Base-by-base conservation (phyloP, 2,888 invertebrate genomes). In the Tolmerus cingulatus region DNA sequence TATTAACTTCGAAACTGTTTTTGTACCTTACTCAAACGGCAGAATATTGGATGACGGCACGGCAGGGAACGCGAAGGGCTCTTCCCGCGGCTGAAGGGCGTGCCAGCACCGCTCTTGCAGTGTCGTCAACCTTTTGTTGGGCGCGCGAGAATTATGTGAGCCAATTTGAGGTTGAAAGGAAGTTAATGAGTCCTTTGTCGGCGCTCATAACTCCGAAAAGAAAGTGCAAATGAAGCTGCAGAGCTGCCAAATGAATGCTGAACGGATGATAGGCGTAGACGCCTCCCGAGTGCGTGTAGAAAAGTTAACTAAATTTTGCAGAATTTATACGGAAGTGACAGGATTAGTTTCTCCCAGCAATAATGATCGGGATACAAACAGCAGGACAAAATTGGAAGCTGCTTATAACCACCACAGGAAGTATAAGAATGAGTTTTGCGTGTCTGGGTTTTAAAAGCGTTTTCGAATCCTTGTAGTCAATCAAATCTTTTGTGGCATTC, bases 211-310 rank as follows among this genome's bases (percentile, higher is more conserved):
- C 27, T 19, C 46, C 30, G 16, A 46, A 79, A 51, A 51, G 79
- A 78, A 78, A 43, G 43, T 78, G 76, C 76, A 76, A 76, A 76
- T 76, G 76, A 76, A 66, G 66, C 66, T 27, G 66, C 66, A 66
- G 27, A 66, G 12, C 66, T 7, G 12, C 9, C 66, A 27, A 27
- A 66, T 66, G 66, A 66, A 27, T 66, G 19, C 19, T 19, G 51
- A 51, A n/a, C n/a, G 51, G 51, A 51, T 66, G 66, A 23, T 7
- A 66, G 66, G 27, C 66, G 27, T 66, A 46, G 12, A 46, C 4
- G 12, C 16, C 23, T 66, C 9, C 9, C 12, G 12, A 66, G 27
- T 66, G 27, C 66, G 66, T 66, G 66, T 23, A 27, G 23, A 66
- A 23, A 57, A 66, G 66, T 66, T 66, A 66, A 27, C 23, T 27